Percentiles rank a stretch among this genome's conserved stretches.
Conservation (phyloP, 2,888 invertebrate genomes). For the Eremobia ochroleuca region DNA sequence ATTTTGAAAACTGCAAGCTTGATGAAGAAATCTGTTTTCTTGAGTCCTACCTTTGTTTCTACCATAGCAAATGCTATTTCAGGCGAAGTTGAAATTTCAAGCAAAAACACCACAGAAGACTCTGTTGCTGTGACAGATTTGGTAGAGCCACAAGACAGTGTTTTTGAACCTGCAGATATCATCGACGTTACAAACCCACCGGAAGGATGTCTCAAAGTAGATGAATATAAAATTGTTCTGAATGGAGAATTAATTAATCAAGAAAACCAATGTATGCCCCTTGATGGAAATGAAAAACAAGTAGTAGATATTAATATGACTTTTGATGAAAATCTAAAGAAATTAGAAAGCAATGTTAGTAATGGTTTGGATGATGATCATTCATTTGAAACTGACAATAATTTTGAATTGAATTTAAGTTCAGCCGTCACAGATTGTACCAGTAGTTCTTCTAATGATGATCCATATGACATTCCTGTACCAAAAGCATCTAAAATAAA, state of each 20-base stretch:
- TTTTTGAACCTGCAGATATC: constrained; percentile 14
- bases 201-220: constrained; percentile 14
- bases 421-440: constrained; percentile 6
- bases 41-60: constrained; percentile 84
- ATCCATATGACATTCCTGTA: constrained; percentile 1
- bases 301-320: constrained; percentile 6
- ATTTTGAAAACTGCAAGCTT: constrained; percentile 85
- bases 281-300: constrained; percentile 32
- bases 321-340: constrained; percentile 10
- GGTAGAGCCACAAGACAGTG: constrained; percentile 10
- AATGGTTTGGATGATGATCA: constrained; percentile 53
- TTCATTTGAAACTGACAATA: constrained; percentile 51
- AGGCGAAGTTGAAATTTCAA: constrained; percentile 73
- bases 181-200: constrained; percentile 11
- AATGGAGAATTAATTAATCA: constrained; percentile 26
- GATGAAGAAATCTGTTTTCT: constrained; percentile 84
- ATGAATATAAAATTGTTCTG: constrained; percentile 10
- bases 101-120: constrained; percentile 35
- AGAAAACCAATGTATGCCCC: constrained; percentile 6
- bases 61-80: constrained; percentile 68
- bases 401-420: constrained; percentile 30
- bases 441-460: constrained; percentile 4
- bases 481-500: constrained; percentile 69
- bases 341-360: constrained; percentile 29
- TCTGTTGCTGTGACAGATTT: constrained; percentile 7